Base-by-base conservation (phyloP, 1,140 invertebrate species). In the Drosophila sproati region DNA sequence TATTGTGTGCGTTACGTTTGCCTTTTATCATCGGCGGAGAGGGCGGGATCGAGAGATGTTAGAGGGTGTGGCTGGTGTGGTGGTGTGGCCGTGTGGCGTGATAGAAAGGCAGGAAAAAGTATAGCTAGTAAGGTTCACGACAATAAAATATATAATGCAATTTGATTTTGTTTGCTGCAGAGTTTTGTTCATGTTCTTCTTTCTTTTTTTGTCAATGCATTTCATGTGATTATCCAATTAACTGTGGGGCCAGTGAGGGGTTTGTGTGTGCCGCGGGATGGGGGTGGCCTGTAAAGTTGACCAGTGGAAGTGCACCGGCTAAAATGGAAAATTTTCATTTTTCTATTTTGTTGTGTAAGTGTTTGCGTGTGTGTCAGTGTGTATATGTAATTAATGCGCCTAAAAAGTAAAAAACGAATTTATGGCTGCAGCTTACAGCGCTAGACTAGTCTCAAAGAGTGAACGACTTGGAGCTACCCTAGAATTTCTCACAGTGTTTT, bases 351-450 rank as follows among this genome's bases (percentile, higher is more conserved):
- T 43, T 10, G 2, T 41, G 32, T 31, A 5, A 35, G n/a, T 37
- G 32, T 20, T 7, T 29, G 6, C 51, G 52, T 63, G 37, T 12
- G 20, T 54, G 37, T 43, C 52, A 7, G 31, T 54, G 12, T 32
- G 31, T 64, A 5, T 50, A 1, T 54, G 56, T 50, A 70, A 74
- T 74, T 74, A 74, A 70, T 61, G 66, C 66, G 66, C 66, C 70
- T 56, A 41, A 61, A 70, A 61, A 20, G 56, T 50, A 61, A 69
- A 56, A 69, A 69, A 61, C 32, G 51, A 59, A 67, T 69, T 73
- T 61, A 69, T 73, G 50, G n/a, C 56, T 4, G 34, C 41, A 47
- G 41, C 63, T 54, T 41, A 69, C 55, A 69, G 34, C 35, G 8
- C n/a, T 10, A 10, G 2, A 39, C 37, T 39, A 8, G n/a, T 12